Evolutionary conservation across 2,113 vertebrate genomes (phyloP).

Genomic region (Gadus chalcogrammus): DNA sequence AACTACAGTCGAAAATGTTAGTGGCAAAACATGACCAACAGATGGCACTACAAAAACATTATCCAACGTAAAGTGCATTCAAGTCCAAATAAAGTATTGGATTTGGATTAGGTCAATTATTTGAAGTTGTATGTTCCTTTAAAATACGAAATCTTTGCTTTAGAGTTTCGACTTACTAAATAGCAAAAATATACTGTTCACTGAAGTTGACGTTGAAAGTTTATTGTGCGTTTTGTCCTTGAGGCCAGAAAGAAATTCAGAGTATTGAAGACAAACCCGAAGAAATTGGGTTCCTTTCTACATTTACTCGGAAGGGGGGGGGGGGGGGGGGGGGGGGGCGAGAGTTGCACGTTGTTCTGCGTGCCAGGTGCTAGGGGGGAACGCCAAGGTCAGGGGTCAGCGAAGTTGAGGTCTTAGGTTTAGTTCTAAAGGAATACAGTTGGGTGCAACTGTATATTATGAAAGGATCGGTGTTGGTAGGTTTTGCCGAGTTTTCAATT

Average conservation of each 20-base stretch:
- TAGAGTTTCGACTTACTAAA: no score
- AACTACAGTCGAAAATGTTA: neutral
- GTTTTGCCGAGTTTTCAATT: constrained; percentile 8
- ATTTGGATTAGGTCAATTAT: no score
- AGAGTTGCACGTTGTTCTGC: constrained; percentile 59
- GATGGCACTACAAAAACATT: neutral
- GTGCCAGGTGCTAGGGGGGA: constrained; percentile 36
- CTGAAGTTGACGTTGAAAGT: no score
- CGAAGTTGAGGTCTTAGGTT: constrained; percentile 45
- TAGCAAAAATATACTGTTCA: no score
- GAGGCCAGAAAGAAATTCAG: no score
- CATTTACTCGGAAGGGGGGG: neutral
- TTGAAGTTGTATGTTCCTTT: no score
- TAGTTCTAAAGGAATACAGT: neutral
- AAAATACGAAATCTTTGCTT: no score
- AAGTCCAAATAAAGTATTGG: neutral
- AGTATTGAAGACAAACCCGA: no score
- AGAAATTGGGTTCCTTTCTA: no score
- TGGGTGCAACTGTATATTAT: neutral
- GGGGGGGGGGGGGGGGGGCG: constrained; percentile 2
- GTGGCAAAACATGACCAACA: neutral
- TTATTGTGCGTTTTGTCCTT: no score
- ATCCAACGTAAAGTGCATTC: neutral
- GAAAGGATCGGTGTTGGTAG: neutral
- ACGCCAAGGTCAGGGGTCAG: constrained; percentile 58